These are phyloP conservation scores for Eriocheir sinensis DNA, from an alignment of 1,140 invertebrate species.

Conservation along the genomic window DNA sequence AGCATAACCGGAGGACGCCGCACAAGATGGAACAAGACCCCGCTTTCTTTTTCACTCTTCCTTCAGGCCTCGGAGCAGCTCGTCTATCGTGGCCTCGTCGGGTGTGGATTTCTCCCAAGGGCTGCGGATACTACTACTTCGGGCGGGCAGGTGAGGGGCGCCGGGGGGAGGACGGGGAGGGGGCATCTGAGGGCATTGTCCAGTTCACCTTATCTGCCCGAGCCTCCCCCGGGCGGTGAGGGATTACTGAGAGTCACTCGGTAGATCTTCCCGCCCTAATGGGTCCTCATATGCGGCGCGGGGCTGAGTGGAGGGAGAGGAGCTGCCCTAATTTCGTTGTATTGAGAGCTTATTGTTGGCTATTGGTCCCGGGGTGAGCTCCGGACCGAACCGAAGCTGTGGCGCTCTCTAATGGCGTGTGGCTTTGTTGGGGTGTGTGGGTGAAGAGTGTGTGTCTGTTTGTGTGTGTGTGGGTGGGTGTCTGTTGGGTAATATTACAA, in stretches of 20 bases:
- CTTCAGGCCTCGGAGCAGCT: not conserved
- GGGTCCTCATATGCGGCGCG: slow-evolving; percentile 32
- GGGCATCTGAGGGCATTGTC: slow-evolving; percentile 55
- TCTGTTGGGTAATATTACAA: not conserved
- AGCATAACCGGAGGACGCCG: too few species aligned
- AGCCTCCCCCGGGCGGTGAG: slow-evolving; percentile 16
- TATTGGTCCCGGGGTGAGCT: not conserved
- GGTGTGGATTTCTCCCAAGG: slow-evolving; percentile 20
- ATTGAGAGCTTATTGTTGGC: slow-evolving; percentile 16
- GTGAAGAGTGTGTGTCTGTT: not conserved
- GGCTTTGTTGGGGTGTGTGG: too few species aligned
- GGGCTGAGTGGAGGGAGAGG: slow-evolving; percentile 7
- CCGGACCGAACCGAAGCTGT: not conserved
- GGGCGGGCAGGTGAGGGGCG: slow-evolving; percentile 30
- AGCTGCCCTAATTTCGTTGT: slow-evolving; percentile 34
- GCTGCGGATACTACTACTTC: not conserved
- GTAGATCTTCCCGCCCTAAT: slow-evolving; percentile 53
- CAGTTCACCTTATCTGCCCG: slow-evolving; percentile 56
- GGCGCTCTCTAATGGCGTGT: not conserved
- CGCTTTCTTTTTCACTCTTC: slow-evolving; percentile 11
- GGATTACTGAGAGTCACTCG: slow-evolving; percentile 60
- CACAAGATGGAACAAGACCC: too few species aligned
- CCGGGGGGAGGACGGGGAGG: not conserved
- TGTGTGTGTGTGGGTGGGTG: not conserved
- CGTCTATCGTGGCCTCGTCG: not conserved